Evolutionary conservation across 2,797 vertebrate genomes (phyloP).

Genomic region (Agapornis canus): DNA sequence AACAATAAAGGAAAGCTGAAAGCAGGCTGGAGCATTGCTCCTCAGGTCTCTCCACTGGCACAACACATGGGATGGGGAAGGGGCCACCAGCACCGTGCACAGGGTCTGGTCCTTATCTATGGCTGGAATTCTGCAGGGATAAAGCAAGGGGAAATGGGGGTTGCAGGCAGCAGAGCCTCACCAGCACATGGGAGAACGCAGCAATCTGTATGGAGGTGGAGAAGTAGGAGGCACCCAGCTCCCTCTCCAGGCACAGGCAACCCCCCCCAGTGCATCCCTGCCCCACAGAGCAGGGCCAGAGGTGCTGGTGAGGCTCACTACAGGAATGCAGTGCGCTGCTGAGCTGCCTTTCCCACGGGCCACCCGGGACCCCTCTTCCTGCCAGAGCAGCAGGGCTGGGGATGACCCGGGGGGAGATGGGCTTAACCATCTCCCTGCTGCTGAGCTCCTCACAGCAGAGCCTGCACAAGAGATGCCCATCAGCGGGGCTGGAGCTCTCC

Average conservation of each 20-base stretch:
- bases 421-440: not conserved
- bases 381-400: not conserved
- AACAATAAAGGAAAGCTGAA: not conserved
- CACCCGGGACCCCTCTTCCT: slow-evolving; percentile 64
- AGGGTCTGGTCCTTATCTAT: not conserved
- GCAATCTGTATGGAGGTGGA: rapidly evolving
- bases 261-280: not conserved
- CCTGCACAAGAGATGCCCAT: not conserved
- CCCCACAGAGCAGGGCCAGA: rapidly evolving
- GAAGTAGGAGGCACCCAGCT: not conserved
- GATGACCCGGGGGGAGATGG: not conserved
- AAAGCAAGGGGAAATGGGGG: not conserved
- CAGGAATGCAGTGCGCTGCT: slow-evolving; percentile 37
- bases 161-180: not conserved
- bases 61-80: not conserved
- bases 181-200: rapidly evolving
- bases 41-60: rapidly evolving
- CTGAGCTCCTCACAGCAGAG: not conserved
- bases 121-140: not conserved
- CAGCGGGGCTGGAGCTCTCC: rapidly evolving
- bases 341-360: slow-evolving; percentile 65
- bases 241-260: rapidly evolving
- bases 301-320: not conserved
- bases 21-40: not conserved
- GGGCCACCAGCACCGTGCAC: not conserved